A percentile compares a stretch with the other conserved stretches of the same genome.
Conservation (phyloP, 2,797 vertebrate species). For the Hoplostethus atlanticus region DNA sequence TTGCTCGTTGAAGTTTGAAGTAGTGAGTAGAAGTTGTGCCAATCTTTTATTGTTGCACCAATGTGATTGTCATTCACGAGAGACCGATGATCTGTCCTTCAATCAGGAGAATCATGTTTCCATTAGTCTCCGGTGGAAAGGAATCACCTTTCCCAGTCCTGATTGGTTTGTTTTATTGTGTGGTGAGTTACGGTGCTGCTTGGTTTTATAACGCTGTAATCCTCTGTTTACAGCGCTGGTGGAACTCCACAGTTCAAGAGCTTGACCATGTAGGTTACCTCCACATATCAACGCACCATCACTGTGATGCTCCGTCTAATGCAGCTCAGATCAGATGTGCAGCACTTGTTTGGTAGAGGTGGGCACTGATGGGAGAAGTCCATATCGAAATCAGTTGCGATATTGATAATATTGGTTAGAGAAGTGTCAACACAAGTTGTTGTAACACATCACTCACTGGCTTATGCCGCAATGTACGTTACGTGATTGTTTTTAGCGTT, state of each 20-base stretch:
- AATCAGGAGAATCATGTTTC: constrained; percentile 26
- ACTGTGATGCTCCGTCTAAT: not conserved
- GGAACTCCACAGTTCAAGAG: constrained; percentile 79
- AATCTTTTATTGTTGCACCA: not conserved
- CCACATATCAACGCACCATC: constrained; percentile 39
- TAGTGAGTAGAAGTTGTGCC: no score
- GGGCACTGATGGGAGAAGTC: no score
- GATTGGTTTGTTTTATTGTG: constrained; percentile 43
- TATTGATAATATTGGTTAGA: no score
- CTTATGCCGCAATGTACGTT: no score
- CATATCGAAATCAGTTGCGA: no score
- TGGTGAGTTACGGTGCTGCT: constrained; percentile 13
- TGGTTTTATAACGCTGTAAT: constrained; percentile 74
- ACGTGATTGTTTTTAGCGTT: no score
- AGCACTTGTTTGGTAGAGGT: no score
- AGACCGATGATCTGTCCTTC: constrained; percentile 19
- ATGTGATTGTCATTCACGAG: constrained; percentile 13
- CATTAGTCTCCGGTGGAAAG: not conserved
- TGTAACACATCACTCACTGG: no score
- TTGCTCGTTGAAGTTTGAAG: not conserved
- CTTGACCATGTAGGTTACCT: constrained; percentile 92
- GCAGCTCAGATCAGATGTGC: no score
- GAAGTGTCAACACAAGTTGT: no score
- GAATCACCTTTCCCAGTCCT: constrained; percentile 38
- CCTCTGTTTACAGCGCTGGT: constrained; percentile 87